A percentile compares a stretch with the other conserved stretches of the same genome.
Conservation (phyloP, 2,797 vertebrate genomes). For the Caiman crocodilus region DNA sequence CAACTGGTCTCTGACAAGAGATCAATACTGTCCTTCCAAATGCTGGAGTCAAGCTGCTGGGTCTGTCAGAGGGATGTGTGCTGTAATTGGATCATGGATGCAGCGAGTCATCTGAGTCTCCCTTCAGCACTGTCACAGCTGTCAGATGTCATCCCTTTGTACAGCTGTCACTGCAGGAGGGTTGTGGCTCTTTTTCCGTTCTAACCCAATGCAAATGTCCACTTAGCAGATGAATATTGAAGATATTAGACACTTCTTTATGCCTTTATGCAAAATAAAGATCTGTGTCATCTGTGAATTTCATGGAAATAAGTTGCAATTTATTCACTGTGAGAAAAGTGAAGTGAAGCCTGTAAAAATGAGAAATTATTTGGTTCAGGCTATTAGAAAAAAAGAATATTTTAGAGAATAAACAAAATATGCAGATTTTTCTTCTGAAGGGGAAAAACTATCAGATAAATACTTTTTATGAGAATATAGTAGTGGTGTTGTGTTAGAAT, state of each 20-base stretch:
- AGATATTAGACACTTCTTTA: constrained; percentile 97
- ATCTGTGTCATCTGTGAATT: constrained; percentile 98
- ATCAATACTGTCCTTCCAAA: constrained; percentile 98
- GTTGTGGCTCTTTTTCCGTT: constrained; percentile 86
- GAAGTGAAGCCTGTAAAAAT: constrained; percentile 94
- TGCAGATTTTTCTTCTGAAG: constrained; percentile 62
- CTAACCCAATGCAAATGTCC: constrained; percentile 98
- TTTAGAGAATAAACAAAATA: constrained; percentile 91
- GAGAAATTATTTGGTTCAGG: constrained; percentile 97
- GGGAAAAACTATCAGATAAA: constrained; percentile 47
- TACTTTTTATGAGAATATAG: constrained; percentile 51
- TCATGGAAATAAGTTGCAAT: constrained; percentile 99
- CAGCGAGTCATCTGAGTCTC: constrained; percentile 91
- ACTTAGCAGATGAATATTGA: constrained; percentile 98
- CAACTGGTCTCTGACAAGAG: constrained; percentile 98
- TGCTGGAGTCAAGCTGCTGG: constrained; percentile 95
- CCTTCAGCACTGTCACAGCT: constrained; percentile 98
- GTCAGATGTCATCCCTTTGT: constrained; percentile 98
- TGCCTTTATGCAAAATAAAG: constrained; percentile 99
- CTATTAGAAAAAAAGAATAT: constrained; percentile 89
- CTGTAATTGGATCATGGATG: constrained; percentile 99
- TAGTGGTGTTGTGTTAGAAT: constrained; percentile 15
- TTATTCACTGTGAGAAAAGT: constrained; percentile 92
- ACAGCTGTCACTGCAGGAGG: constrained; percentile 97
- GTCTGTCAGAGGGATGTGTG: constrained; percentile 97